Percentiles rank a stretch among this genome's conserved stretches.
Conservation (phyloP, 2,113 vertebrate species). For the Myiozetetes cayanensis region DNA sequence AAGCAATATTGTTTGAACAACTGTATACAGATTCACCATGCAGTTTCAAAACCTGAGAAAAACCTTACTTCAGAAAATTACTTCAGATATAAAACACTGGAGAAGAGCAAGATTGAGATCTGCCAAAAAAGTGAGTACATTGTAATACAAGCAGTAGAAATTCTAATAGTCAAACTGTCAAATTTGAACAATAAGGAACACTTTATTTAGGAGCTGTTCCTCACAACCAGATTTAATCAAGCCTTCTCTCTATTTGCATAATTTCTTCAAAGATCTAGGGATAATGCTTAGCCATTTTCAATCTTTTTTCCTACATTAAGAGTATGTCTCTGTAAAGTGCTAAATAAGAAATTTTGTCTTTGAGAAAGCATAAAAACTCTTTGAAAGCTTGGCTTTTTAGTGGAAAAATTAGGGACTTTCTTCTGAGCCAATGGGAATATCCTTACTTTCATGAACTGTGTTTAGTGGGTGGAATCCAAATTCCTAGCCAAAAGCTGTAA, state of each 20-base stretch:
- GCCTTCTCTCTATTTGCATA: background rate
- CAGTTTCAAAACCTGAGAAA: background rate
- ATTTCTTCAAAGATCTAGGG: background rate
- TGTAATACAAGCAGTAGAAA: background rate
- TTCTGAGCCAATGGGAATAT: background rate
- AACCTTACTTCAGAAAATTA: background rate
- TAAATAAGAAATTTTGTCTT: background rate
- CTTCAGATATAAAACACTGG: background rate
- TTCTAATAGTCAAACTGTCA: conserved; percentile 24
- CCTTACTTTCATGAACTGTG: background rate
- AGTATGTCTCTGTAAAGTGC: background rate
- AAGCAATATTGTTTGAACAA: background rate
- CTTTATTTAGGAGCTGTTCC: conserved; percentile 6
- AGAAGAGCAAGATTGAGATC: background rate
- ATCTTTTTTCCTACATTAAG: background rate
- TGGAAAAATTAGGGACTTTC: background rate
- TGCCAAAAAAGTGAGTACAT: background rate
- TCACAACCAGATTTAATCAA: conserved; percentile 30
- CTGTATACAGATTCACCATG: background rate
- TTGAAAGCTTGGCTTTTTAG: background rate
- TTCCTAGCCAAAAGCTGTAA: background rate
- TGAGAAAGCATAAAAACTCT: background rate
- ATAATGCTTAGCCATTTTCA: background rate
- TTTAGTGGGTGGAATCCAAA: background rate
- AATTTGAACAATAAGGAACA: conserved; percentile 27